phyloP scores from a whole-genome alignment of 2,113 vertebrate species.

The Apteryx mantelli region DNA sequence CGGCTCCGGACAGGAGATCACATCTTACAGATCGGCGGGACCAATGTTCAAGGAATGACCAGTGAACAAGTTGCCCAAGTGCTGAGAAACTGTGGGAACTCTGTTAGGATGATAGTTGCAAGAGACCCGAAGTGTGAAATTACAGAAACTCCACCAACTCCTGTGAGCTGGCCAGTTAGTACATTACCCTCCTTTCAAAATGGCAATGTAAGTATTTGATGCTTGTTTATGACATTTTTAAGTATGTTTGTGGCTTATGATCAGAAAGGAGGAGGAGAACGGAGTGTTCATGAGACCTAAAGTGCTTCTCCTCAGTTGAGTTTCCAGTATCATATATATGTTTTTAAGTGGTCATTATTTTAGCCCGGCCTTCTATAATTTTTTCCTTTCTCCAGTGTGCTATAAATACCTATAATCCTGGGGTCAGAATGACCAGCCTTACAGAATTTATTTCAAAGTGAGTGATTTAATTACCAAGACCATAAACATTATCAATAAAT shows the following conservation, averaged over 20 bases:
- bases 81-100: conserved; percentile 90
- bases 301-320: neutral
- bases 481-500: conserved; percentile 48
- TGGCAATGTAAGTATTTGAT: conserved; percentile 72
- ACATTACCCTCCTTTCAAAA: conserved; percentile 52
- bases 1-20: conserved; percentile 91
- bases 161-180: conserved; percentile 78
- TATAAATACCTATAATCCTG: conserved; percentile 20
- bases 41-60: conserved; percentile 87
- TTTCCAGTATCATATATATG: neutral
- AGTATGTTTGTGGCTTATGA: neutral
- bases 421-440: neutral
- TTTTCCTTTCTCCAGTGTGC: neutral
- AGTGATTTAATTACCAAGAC: conserved; percentile 39
- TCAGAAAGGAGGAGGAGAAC: neutral
- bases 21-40: conserved; percentile 92
- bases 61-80: conserved; percentile 95
- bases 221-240: neutral
- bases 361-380: neutral
- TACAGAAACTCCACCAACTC: conserved; percentile 75
- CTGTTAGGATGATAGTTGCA: conserved; percentile 89
- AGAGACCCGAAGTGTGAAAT: conserved; percentile 79
- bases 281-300: neutral
- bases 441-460: conserved; percentile 43
- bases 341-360: conserved; percentile 25